Evolutionary conservation across 2,113 vertebrate genomes (phyloP), one percentile per base, ranked within the genome.

Genomic region (Chroicocephalus ridibundus): DNA sequence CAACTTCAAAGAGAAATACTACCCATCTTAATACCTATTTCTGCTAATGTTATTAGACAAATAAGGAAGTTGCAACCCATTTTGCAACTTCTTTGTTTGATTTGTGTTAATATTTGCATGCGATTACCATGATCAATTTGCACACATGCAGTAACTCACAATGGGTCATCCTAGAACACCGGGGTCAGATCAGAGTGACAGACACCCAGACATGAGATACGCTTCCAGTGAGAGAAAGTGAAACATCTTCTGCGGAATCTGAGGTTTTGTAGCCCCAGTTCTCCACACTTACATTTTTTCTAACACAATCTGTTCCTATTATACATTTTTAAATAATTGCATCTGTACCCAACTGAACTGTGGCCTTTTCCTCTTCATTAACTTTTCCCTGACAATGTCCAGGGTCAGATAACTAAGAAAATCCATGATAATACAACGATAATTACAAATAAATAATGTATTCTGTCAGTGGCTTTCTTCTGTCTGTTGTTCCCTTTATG

Each of bases 101-200:
- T 66, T 77, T 74, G 4, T 49, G 4, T 34, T 71, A 38, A n/a
- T 40, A 55, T 55, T 24, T 64, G 11, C 1, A 0, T 60, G 6
- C 14, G 42, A 11, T 40, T 66, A 16, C 10, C 22, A 15, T 58
- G 54, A 57, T 52, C 15, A 42, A 4, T 54, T 94, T 71, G 9
- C 19, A 46, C 2, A 2, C 0, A 0, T 51, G 17, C 32, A 54
- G 13, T 62, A 49, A 66, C n/a, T 90, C 6, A 1, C 5, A 51
- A 16, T 15, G 24, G 24, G 16, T 40, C 49, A 57, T 72, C 31
- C 58, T 49, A 40, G 44, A 80, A 82, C 6, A 64, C 5, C 3
- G 15, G 22, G 19, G 17, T 46, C 4, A 0, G 46, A 66, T 57
- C 16, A 66, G 31, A 66, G n/a, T 13, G 18, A n/a, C 18, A 81